phyloP scores from a whole-genome alignment of 2,113 vertebrate genomes.

The Fregetta grallaria region DNA sequence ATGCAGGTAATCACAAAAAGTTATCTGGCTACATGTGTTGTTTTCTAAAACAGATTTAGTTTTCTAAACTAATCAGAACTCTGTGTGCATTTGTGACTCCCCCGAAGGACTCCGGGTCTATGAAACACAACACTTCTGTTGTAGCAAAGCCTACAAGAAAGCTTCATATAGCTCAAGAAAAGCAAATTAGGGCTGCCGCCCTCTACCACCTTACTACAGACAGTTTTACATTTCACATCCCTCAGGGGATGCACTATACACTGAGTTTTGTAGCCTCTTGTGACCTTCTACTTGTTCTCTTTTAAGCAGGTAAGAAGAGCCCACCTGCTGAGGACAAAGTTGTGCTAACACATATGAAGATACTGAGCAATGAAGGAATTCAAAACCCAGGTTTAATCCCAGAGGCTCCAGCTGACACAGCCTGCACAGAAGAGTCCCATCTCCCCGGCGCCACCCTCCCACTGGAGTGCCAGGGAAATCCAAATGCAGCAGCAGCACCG shows the following conservation, averaged over 20 bases:
- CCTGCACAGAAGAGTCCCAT: background rate
- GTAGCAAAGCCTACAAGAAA: background rate
- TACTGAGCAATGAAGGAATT: conserved; percentile 73
- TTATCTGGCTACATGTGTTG: background rate
- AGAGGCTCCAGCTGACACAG: conserved; percentile 32
- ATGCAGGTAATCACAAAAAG: background rate
- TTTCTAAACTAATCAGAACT: background rate
- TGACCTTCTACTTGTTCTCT: background rate
- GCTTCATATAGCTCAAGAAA: background rate
- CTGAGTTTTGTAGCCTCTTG: background rate
- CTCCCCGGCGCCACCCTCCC: background rate
- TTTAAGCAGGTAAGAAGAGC: conserved; percentile 77
- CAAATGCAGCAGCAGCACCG: background rate
- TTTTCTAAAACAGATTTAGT: background rate
- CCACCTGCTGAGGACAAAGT: conserved; percentile 77
- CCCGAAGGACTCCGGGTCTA: background rate
- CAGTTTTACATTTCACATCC: background rate
- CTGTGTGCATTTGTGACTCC: conserved; percentile 22
- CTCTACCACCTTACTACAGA: background rate
- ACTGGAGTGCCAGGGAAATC: background rate
- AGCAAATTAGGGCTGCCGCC: background rate
- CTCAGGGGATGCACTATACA: background rate
- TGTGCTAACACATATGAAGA: conserved; percentile 86
- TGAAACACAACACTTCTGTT: conserved; percentile 4
- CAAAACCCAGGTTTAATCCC: conserved; percentile 53